Evolutionary conservation across 2,113 vertebrate species (phyloP).

Genomic region (human (Homo sapiens)): GRCh38 chrX:50865001-50865500

Average conservation of each 20-base stretch:
- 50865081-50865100: constrained; percentile 6
- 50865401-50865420: background rate
- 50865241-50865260: background rate
- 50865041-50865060: background rate
- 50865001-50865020: constrained; percentile 25
- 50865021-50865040: constrained; percentile 24
- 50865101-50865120: background rate
- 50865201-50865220: background rate
- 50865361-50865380: background rate
- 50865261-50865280: background rate
- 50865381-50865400: constrained; percentile 3
- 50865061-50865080: constrained; percentile 21
- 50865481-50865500: background rate
- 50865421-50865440: background rate
- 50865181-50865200: constrained; percentile 18
- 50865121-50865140: background rate
- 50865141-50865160: background rate
- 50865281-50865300: background rate
- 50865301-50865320: background rate
- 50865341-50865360: background rate
- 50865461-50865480: background rate
- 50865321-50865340: background rate
- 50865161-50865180: background rate
- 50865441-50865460: constrained; percentile 5
- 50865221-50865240: constrained; percentile 5